Evolutionary conservation across 2,113 vertebrate genomes (phyloP), one percentile per base, ranked within the genome.

Genomic region (Ammodytes dubius): DNA sequence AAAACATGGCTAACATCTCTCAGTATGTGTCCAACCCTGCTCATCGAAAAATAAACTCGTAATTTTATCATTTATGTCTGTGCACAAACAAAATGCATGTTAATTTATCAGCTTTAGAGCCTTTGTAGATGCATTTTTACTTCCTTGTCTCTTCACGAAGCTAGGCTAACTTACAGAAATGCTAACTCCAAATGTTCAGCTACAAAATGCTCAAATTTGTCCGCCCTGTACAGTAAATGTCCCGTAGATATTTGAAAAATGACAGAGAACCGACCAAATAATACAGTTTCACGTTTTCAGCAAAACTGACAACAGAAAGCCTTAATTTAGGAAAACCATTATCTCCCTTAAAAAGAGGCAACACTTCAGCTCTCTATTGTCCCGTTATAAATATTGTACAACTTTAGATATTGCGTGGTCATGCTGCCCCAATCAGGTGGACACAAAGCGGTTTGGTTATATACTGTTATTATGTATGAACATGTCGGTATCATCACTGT

Each of bases 381-480:
- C 53, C 15, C 4, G 4, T 37, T 19, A 5, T 68, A 15, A 27
- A 46, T 6, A 19, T 19, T 3, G 39, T 35, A 6, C 5, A 37
- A 69, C 3, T 3, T 63, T 19, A 71, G 17, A 40, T 50, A 49
- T 27, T 1, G 50, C 54, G 35, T 19, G 3, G 70, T 80, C 71
- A 75, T 60, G 71, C 64, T 60, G 77, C 7, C 65, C 59, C 45
- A 10, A 10, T 47, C 39, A 15, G 0, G 54, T 66, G 61, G 69
- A 54, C 49, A 52, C 35, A 5, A 50, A 63, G 63, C 81, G 49
- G 57, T 73, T 53, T 53, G 72, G 59, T 76, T 63, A 56, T 10
- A 57, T 5, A 57, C 65, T n/a, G 70, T 19, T 7, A 35, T 7
- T 47, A 27, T 9, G 49, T 52, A 9, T 6, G 12, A 37, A 61